These are phyloP conservation scores for Neodiprion fabricii DNA, from an alignment of 1,140 invertebrate genomes.

Conservation along the genomic window DNA sequence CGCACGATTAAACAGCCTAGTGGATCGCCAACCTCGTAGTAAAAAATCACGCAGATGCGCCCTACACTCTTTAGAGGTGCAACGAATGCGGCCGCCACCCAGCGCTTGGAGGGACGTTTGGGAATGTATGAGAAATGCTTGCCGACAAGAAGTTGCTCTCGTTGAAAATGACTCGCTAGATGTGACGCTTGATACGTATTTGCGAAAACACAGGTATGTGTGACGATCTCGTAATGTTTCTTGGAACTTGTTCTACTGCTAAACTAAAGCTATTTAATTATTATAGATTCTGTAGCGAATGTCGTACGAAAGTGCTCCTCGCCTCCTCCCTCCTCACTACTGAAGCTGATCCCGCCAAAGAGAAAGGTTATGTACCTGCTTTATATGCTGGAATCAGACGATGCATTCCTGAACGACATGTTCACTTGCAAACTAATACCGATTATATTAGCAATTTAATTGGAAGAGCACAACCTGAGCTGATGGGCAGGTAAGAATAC, in stretches of 20 bases:
- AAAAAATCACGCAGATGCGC: constrained; percentile 88
- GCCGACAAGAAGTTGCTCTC: constrained; percentile 83
- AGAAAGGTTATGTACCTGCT: constrained; percentile 87
- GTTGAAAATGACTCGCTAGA: constrained; percentile 84
- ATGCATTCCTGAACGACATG: constrained; percentile 84
- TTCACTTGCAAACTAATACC: constrained; percentile 85
- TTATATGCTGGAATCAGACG: constrained; percentile 86
- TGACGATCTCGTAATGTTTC: background rate
- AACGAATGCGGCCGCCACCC: constrained; percentile 73
- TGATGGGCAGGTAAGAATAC: constrained; percentile 72
- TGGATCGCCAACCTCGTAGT: constrained; percentile 82
- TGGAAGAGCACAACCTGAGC: constrained; percentile 86
- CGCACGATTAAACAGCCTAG: constrained; percentile 75
- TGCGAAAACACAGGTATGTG: constrained; percentile 81
- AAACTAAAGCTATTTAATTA: constrained; percentile 11
- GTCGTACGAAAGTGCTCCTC: constrained; percentile 86
- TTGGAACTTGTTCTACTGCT: background rate
- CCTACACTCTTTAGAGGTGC: constrained; percentile 86
- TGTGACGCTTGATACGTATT: constrained; percentile 85
- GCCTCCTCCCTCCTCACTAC: constrained; percentile 88
- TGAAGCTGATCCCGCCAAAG: constrained; percentile 81
- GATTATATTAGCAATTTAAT: constrained; percentile 89
- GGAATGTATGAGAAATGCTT: constrained; percentile 85
- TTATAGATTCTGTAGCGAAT: constrained; percentile 87
- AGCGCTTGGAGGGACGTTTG: constrained; percentile 83